Percentiles rank a stretch among this genome's conserved stretches.
Evolutionary conservation across 1,140 invertebrate genomes (phyloP).

Genomic region (Aphidius gifuensis): DNA sequence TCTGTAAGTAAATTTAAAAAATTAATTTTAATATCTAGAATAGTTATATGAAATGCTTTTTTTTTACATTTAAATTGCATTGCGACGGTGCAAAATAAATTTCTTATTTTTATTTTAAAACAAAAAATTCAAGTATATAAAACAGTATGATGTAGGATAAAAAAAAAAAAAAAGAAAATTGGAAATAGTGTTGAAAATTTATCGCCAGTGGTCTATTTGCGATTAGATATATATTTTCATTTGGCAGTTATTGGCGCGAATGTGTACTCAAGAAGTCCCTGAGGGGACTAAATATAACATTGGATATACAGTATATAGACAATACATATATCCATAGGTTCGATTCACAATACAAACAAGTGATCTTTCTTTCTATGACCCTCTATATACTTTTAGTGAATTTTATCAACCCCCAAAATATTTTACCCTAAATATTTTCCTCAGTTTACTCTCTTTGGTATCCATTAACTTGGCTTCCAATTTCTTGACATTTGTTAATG

Average conservation of each 20-base stretch:
- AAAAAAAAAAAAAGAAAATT: constrained; percentile 12
- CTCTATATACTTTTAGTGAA: constrained; percentile 26
- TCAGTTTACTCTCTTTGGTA: constrained; percentile 14
- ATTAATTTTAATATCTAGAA: constrained; percentile 15
- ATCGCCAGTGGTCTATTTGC: constrained; percentile 42
- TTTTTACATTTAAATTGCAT: background rate
- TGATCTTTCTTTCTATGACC: constrained; percentile 1
- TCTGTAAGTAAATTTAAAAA: constrained; percentile 39
- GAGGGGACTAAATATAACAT: constrained; percentile 15
- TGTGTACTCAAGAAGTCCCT: constrained; percentile 35
- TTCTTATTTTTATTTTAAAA: background rate
- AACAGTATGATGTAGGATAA: background rate
- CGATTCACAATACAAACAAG: constrained; percentile 11
- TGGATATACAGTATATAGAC: too few relatives aligned
- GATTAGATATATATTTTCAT: constrained; percentile 55
- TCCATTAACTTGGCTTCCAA: constrained; percentile 53
- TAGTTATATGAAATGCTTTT: background rate
- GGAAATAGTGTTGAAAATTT: constrained; percentile 10
- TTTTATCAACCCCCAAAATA: constrained; percentile 21
- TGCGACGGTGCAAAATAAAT: too few relatives aligned
- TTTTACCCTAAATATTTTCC: constrained; percentile 33
- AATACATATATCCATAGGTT: too few relatives aligned
- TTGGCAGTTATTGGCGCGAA: constrained; percentile 53
- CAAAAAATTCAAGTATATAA: constrained; percentile 20
- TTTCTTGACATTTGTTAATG: constrained; percentile 42